Evolutionary conservation across 2,113 vertebrate species (phyloP), one percentile per base, ranked within the genome.

Genomic region (Megalops atlanticus): DNA sequence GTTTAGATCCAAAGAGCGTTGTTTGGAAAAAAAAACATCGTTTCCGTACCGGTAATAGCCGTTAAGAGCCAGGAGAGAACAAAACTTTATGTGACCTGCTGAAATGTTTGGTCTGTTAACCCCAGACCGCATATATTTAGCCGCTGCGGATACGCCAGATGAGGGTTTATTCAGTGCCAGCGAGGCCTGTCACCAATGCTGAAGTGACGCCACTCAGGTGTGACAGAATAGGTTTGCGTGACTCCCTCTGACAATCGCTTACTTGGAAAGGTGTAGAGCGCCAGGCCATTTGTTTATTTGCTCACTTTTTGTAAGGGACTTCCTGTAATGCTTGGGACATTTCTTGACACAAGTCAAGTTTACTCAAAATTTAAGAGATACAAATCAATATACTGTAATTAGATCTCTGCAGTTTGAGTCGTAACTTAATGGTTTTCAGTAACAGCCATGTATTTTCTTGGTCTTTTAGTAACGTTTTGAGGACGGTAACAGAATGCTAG

Each of bases 121-220:
- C 24, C n/a, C n/a, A n/a, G n/a, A 64, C n/a, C 11, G 58, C 24
- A 27, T 64, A 64, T 64, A 64, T n/a, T 31, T 31, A n/a, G n/a
- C 58, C n/a, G 58, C 58, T 64, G 58, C 24, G 58, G 24, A 64
- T 6, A n/a, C 47, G 11, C 64, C 3, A 10, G 16, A 41, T 54
- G 47, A 38, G 41, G 27, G 76, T 8, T 33, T 72, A 58, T 77
- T 74, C 81, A 81, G 77, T 70, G 77, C 54, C 49, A 41, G 15
- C 18, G 21, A 74, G 12, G 58, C 80, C 83, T 78, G 54, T 27
- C 80, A 82, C 73, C 39, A 78, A 75, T 79, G 78, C 41, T 16
- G 24, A 86, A 31, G 39, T 85, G 79, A 85, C 82, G 83, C 83
- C 49, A 88, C 84, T 89, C 84, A 91, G 86, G 80, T 89, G 84